These are phyloP conservation scores for Drosophila mimetica DNA, from an alignment of 2,888 invertebrate species.

Conservation along the genomic window DNA sequence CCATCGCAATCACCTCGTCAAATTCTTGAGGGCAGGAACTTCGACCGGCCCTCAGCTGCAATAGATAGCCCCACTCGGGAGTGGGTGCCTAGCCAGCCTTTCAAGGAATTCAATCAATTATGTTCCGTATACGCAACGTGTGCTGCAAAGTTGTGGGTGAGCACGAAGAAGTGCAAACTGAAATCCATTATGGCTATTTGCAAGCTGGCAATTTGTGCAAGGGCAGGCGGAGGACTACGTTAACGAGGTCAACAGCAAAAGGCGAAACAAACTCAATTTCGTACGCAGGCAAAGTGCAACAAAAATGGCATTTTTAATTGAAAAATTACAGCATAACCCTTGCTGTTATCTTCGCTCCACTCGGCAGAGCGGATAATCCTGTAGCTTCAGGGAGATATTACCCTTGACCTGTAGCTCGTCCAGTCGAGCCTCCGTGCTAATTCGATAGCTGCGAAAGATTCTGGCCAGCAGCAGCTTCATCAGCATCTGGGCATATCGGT, in stretches of 20 bases:
- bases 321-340: constrained; percentile 52
- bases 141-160: constrained; percentile 14
- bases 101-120: constrained; percentile 67
- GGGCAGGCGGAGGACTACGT: constrained; percentile 12
- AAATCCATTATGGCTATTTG: constrained; percentile 38
- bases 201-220: constrained; percentile 47
- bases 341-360: constrained; percentile 56
- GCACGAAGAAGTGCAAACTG: constrained; percentile 18
- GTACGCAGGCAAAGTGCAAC: constrained; percentile 45
- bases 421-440: constrained; percentile 69
- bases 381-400: constrained; percentile 80
- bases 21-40: constrained; percentile 7
- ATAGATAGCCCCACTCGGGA: constrained; percentile 14
- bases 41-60: constrained; percentile 11
- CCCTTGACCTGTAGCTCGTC: constrained; percentile 77
- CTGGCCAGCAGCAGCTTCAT: constrained; percentile 81
- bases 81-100: constrained; percentile 4
- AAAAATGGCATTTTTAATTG: constrained; percentile 72
- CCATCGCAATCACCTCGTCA: constrained; percentile 1
- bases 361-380: constrained; percentile 77
- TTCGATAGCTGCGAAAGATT: constrained; percentile 78
- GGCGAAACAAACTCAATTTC: constrained; percentile 66
- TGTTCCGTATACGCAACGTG: constrained; percentile 55
- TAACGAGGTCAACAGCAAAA: constrained; percentile 49
- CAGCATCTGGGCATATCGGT: constrained; percentile 80